Percentiles rank a stretch among this genome's conserved stretches.
phyloP scores from a whole-genome alignment of 1,140 invertebrate genomes.

The Microvelia longipes region DNA sequence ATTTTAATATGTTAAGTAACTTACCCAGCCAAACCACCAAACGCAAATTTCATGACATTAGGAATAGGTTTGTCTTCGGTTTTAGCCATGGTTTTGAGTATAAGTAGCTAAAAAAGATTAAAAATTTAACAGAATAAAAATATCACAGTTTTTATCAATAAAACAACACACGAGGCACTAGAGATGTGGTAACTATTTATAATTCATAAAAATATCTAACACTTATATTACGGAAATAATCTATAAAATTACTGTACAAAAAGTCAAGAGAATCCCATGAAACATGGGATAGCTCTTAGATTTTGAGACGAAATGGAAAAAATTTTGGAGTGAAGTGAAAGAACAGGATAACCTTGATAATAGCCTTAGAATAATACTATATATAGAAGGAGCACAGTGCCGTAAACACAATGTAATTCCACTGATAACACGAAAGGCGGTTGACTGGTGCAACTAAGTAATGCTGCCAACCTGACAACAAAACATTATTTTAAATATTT shows the following conservation, averaged over 20 bases:
- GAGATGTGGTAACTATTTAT: not conserved
- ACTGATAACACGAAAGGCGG: too few relatives aligned
- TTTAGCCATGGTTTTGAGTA: conserved; percentile 5
- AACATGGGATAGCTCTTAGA: not conserved
- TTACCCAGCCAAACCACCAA: conserved; percentile 56
- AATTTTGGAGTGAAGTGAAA: conserved; percentile 4
- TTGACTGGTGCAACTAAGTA: too few relatives aligned
- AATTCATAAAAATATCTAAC: not conserved
- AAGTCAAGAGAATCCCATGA: not conserved
- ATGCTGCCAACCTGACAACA: too few relatives aligned
- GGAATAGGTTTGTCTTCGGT: conserved; percentile 28
- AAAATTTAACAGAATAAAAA: not conserved
- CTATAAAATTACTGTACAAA: not conserved
- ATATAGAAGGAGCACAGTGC: not conserved
- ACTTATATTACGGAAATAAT: not conserved
- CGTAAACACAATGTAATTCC: too few relatives aligned
- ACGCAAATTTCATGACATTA: conserved; percentile 35
- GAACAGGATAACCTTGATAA: not conserved
- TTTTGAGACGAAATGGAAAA: too few relatives aligned
- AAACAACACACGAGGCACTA: not conserved
- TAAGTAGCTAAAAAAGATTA: not conserved
- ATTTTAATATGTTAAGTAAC: conserved; percentile 21
- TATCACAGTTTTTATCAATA: not conserved
- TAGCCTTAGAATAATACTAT: not conserved
- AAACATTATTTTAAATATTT: too few relatives aligned